Percentiles rank a stretch among this genome's conserved stretches.
These are phyloP conservation scores for Xenopus laevis DNA, from an alignment of 2,113 vertebrate genomes.

Conservation along the genomic window DNA sequence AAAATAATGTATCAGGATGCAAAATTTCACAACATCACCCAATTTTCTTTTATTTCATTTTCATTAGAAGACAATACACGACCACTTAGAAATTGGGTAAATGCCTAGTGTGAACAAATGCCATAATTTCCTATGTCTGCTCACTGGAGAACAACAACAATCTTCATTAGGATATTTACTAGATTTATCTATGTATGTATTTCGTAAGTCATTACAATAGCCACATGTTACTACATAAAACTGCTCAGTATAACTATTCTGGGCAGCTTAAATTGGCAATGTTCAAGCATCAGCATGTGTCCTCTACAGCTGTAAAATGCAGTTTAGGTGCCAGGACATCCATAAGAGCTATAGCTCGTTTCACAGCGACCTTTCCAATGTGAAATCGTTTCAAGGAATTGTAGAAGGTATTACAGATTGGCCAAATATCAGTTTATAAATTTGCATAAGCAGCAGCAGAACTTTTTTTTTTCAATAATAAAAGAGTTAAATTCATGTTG, in stretches of 20 bases:
- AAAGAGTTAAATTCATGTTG: no score
- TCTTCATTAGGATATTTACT: neutral
- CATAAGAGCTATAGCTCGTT: neutral
- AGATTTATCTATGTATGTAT: neutral
- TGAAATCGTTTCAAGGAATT: neutral
- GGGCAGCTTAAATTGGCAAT: constrained; percentile 5
- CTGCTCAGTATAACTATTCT: neutral
- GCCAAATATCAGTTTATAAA: neutral
- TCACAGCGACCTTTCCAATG: constrained; percentile 1
- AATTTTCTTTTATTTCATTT: no score
- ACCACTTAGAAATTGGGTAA: neutral
- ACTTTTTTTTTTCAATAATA: no score
- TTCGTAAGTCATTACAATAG: constrained; percentile 17
- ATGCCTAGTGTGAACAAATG: neutral
- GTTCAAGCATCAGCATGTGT: neutral
- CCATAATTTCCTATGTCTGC: neutral
- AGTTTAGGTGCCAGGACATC: neutral
- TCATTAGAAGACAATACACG: no score
- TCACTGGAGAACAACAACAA: neutral
- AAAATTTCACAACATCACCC: no score
- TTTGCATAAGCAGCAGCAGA: no score
- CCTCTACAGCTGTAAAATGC: neutral
- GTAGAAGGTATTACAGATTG: neutral
- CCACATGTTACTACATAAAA: constrained; percentile 17
- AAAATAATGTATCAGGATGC: no score